A percentile compares a stretch with the other conserved stretches of the same genome.
Conservation (phyloP, 2,797 vertebrate species). For the Coccyzus lansbergi region DNA sequence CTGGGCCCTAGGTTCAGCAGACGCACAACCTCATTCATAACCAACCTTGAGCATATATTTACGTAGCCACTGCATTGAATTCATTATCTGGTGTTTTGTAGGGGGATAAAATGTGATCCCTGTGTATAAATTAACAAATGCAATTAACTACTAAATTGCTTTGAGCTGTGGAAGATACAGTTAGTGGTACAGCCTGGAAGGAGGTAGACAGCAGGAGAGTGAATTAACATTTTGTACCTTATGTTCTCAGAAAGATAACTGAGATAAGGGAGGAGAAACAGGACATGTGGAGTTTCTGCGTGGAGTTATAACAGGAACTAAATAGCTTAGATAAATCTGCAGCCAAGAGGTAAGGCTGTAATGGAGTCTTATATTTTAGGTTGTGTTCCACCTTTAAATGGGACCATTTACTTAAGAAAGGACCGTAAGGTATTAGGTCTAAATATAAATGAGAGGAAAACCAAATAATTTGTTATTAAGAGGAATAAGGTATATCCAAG, state of each 20-base stretch:
- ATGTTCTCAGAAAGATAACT: conserved; percentile 44
- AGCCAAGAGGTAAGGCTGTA: conserved; percentile 29
- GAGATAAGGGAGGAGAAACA: conserved; percentile 26
- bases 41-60: not conserved
- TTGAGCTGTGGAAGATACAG: not conserved
- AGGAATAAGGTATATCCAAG: not conserved
- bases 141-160: not conserved
- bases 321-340: conserved; percentile 44
- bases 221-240: conserved; percentile 40
- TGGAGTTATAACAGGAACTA: conserved; percentile 27
- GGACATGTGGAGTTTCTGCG: not conserved
- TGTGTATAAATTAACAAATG: conserved; percentile 25
- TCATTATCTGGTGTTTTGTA: not conserved
- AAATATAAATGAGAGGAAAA: conserved; percentile 33
- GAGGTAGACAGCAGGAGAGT: conserved; percentile 6
- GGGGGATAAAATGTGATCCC: conserved; percentile 34
- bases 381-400: conserved; percentile 44
- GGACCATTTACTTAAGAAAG: conserved; percentile 40
- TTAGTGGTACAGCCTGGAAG: conserved; percentile 13
- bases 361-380: conserved; percentile 42
- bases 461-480: not conserved
- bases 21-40: not conserved
- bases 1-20: not conserved
- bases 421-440: not conserved
- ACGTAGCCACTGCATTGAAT: conserved; percentile 9